These are phyloP conservation scores for Vanacampus margaritifer DNA, from an alignment of 2,113 vertebrate genomes.

Conservation along the genomic window DNA sequence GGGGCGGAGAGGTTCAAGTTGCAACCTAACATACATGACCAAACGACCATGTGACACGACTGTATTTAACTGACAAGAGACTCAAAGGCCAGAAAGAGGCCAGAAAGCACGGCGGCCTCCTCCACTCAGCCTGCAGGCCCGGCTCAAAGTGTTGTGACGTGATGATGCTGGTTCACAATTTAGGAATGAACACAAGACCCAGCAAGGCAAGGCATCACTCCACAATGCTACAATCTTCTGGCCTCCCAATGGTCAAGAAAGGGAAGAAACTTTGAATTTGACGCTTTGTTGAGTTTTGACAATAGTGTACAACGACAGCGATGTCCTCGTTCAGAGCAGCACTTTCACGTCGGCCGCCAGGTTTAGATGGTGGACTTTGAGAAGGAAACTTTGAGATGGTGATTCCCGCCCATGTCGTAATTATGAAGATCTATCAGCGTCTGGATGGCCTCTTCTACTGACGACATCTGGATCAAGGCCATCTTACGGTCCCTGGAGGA, in stretches of 20 bases:
- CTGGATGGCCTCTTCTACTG: constrained; percentile 96
- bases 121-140: neutral
- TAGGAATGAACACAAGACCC: neutral
- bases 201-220: neutral
- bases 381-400: constrained; percentile 98
- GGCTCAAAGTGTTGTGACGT: neutral
- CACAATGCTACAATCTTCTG: neutral
- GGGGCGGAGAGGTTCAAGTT: neutral
- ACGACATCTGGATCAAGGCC: constrained; percentile 97
- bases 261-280: neutral
- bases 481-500: constrained; percentile 93
- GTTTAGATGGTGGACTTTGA: constrained; percentile 97
- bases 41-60: neutral
- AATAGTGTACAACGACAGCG: neutral
- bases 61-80: neutral
- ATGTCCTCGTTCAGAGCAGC: neutral
- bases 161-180: neutral
- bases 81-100: neutral
- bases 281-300: neutral
- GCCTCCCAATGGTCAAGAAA: neutral
- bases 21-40: neutral
- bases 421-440: constrained; percentile 97
- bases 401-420: constrained; percentile 96
- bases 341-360: neutral
- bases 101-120: neutral